Conservation (phyloP, 2,113 vertebrate genomes). For the Sebastes fasciatus region DNA sequence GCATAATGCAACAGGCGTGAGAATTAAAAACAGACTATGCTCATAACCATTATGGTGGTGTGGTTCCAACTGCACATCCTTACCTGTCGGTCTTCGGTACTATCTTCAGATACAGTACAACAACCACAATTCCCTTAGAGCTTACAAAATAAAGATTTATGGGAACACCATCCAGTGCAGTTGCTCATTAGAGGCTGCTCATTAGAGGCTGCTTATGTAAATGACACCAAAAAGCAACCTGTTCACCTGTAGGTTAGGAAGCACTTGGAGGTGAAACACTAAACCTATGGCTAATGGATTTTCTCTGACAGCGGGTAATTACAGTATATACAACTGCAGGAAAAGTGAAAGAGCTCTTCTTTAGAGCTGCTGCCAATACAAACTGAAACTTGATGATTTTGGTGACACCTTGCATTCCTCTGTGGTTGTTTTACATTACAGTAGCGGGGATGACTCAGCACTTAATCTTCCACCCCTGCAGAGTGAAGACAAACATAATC, state of each 20-base stretch:
- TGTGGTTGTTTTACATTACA: not conserved
- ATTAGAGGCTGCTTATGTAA: not conserved
- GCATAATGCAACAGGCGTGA: not conserved
- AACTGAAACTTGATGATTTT: conserved; percentile 1
- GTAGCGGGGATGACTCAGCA: not conserved
- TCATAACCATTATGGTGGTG: not conserved
- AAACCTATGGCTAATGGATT: not conserved
- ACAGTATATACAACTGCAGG: not conserved
- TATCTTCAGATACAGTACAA: not conserved
- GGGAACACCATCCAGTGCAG: not conserved
- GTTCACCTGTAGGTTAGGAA: not conserved
- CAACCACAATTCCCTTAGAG: not conserved
- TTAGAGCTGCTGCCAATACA: not conserved
- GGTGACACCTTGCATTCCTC: not conserved
- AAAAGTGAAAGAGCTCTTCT: not conserved
- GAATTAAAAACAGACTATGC: not conserved
- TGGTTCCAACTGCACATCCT: not conserved
- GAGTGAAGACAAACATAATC: conserved; percentile 5
- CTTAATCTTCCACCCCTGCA: not conserved
- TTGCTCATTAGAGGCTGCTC: not conserved
- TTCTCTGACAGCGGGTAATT: not conserved
- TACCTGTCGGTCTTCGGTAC: not conserved
- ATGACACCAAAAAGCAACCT: not conserved
- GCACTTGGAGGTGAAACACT: not conserved
- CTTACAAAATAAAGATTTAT: not conserved